Evolutionary conservation across 1,140 invertebrate genomes (phyloP), one percentile per base, ranked within the genome.

Genomic region (Danaus melanippus): DNA sequence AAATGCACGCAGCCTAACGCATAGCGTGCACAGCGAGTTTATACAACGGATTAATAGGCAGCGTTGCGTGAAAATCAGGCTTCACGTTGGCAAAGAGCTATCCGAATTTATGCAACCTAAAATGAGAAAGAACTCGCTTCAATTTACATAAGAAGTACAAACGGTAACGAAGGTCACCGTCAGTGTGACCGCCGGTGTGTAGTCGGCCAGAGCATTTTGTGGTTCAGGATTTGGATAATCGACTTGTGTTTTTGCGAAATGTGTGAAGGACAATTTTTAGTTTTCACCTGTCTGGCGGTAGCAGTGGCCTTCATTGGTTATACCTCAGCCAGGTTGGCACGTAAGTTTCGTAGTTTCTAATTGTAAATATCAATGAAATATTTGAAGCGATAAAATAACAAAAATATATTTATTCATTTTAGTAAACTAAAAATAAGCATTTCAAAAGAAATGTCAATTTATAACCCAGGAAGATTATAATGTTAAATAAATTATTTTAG

Each of bases 71-170:
- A 76, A 82, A 82, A 80, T 49, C 74, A 64, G 71, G 68, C 73
- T 75, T 72, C 64, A 71, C 58, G 70, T 84, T 81, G 69, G 76
- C 69, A 79, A 75, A 81, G 72, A 81, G 66, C 64, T 70, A 67
- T 56, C 64, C 64, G 71, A 74, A 74, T 83, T 81, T 76, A 68
- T 85, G 79, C 79, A 84, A 85, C 64, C 71, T 56, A 74, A 78
- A 76, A 85, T 82, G 75, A 79, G 76, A 84, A 79, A 77, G 69
- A 82, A 76, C 72, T 67, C 53, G 78, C 75, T 76, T 72, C 60
- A 49, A 76, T 81, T 81, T 72, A 73, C 73, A 78, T 78, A 79
- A 81, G 71, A 65, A 69, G 48, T 56, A 69, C 60, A 42, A 60
- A 62, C 45, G 45, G 53, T 49, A 50, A 58, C 60, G 58, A 71